phyloP scores from a whole-genome alignment of 2,888 invertebrate species.

The Phyto melanocephala region DNA sequence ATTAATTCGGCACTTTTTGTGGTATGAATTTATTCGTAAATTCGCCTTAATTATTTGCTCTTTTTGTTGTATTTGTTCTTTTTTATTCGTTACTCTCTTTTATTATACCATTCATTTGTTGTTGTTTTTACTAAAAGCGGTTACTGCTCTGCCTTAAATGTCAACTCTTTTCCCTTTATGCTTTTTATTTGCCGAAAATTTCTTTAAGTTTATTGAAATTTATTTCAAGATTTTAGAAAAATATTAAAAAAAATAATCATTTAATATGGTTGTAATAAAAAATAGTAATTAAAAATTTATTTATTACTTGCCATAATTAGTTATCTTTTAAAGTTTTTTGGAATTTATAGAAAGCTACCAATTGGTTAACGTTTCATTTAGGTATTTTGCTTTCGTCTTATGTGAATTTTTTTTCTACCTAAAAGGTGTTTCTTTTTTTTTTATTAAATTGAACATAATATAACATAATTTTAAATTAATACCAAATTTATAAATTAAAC shows the following conservation, averaged over 20 bases:
- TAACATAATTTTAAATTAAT: no score
- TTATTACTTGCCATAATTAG: no score
- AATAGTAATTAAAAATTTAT: not conserved
- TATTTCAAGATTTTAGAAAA: no score
- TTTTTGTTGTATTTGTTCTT: conserved; percentile 11
- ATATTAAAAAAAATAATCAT: no score
- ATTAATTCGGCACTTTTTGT: conserved; percentile 18
- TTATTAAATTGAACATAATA: no score
- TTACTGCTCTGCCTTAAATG: conserved; percentile 52
- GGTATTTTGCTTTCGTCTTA: no score
- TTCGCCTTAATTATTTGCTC: conserved; percentile 44
- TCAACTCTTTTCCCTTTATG: conserved; percentile 27
- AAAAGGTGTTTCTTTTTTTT: no score
- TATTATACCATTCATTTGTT: conserved; percentile 12
- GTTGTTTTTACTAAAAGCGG: conserved; percentile 31
- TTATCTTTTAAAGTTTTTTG: no score
- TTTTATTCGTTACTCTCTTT: conserved; percentile 7
- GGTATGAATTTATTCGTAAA: conserved; percentile 19
- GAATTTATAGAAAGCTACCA: no score
- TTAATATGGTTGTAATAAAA: not conserved
- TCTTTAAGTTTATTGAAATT: not conserved
- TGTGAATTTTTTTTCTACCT: no score
- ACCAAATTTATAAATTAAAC: no score
- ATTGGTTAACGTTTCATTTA: no score
- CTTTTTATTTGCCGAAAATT: conserved; percentile 2